Conservation (phyloP, 2,888 invertebrate species). For the Gymnocheta viridis region DNA sequence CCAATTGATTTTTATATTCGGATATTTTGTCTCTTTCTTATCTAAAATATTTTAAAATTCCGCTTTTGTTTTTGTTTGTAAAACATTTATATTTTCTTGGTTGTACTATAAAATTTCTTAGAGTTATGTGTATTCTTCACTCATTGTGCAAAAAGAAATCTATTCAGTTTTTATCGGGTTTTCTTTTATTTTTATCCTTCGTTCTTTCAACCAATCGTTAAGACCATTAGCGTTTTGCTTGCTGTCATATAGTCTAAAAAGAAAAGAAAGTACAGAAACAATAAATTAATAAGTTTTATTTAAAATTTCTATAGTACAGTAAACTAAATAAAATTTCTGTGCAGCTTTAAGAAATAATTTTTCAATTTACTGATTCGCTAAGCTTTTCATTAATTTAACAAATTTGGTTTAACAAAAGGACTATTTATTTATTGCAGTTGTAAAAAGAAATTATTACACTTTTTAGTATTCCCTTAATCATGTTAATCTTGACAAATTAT, state of each 20-base stretch:
- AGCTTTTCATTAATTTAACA: too few species aligned
- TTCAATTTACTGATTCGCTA: too few species aligned
- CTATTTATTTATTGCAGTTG: too few species aligned
- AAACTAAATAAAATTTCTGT: background rate
- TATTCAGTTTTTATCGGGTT: conserved; percentile 13
- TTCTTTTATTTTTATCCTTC: conserved; percentile 14
- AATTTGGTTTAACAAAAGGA: too few species aligned
- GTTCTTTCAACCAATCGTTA: conserved; percentile 50
- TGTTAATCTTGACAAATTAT: too few species aligned
- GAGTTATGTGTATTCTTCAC: conserved; percentile 26
- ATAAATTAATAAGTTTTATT: conserved; percentile 10
- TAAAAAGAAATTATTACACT: too few species aligned
- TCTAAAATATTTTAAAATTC: conserved; percentile 18
- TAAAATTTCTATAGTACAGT: background rate
- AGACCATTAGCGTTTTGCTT: conserved; percentile 52
- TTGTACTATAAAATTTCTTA: conserved; percentile 55
- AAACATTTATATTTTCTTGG: conserved; percentile 34
- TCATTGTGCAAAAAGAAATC: conserved; percentile 17
- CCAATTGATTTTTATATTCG: conserved; percentile 47
- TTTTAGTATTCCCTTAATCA: too few species aligned
- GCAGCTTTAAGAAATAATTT: too few species aligned
- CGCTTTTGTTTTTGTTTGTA: conserved; percentile 16
- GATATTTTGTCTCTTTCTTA: conserved; percentile 29
- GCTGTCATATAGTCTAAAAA: conserved; percentile 23
- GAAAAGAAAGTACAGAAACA: background rate